Conservation (phyloP, 2,797 vertebrate genomes). For the Echeneis naucrates region DNA sequence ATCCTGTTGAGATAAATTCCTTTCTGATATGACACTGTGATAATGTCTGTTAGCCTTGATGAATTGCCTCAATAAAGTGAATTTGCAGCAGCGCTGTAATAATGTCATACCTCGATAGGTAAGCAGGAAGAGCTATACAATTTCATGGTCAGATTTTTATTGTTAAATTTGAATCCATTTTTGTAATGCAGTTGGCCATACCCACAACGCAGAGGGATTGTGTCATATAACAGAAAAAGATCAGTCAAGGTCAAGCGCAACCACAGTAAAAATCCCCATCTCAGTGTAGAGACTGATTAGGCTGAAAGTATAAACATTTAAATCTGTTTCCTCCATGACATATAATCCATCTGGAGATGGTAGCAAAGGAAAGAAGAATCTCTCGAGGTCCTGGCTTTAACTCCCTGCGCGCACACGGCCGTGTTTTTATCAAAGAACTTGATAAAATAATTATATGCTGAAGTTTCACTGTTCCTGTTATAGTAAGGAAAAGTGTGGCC, state of each 20-base stretch:
- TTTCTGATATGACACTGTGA: conserved; percentile 1
- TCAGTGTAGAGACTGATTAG: background rate
- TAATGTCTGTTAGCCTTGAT: background rate
- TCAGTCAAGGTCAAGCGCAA: background rate
- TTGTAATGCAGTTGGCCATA: background rate
- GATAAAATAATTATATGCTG: background rate
- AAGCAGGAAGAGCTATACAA: background rate
- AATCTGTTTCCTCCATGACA: background rate
- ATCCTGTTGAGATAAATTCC: conserved; percentile 7
- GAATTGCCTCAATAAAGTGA: background rate
- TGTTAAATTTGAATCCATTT: background rate
- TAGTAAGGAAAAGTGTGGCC: background rate
- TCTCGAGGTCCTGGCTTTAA: background rate
- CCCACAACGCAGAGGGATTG: background rate
- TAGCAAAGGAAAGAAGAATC: background rate
- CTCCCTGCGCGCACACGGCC: background rate
- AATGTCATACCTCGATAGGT: background rate
- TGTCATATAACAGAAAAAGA: background rate
- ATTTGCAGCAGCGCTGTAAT: background rate
- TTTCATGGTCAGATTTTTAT: background rate
- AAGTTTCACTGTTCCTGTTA: background rate
- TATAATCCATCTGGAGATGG: background rate
- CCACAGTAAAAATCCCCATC: background rate
- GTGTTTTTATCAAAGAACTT: background rate
- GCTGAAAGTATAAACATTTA: background rate